Evolutionary conservation across 2,888 invertebrate species (phyloP).

Genomic region (Dicranocentrus wangi): DNA sequence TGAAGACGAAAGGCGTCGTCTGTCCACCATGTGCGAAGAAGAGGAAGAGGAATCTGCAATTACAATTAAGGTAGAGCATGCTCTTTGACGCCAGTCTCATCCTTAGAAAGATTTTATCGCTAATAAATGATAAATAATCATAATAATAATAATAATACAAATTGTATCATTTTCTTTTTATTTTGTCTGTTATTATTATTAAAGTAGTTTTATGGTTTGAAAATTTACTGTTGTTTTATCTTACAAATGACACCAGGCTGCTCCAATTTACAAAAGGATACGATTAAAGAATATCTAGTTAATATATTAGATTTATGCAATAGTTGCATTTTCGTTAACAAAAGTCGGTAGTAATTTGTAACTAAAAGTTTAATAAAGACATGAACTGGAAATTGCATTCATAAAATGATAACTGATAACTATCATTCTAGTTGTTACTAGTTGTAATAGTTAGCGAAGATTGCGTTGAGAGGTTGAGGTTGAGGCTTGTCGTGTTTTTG

Average conservation of each 20-base stretch:
- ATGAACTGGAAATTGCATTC: too few species aligned
- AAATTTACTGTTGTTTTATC: slow-evolving; percentile 18
- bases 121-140: slow-evolving; percentile 16
- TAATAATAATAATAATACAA: background rate
- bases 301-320: background rate
- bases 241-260: slow-evolving; percentile 39
- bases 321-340: slow-evolving; percentile 1
- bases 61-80: slow-evolving; percentile 79
- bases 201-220: slow-evolving; percentile 11
- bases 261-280: slow-evolving; percentile 32
- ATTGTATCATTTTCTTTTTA: slow-evolving; percentile 20
- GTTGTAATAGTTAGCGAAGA: too few species aligned
- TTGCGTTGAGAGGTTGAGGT: too few species aligned
- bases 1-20: slow-evolving; percentile 79
- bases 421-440: too few species aligned
- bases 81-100: slow-evolving; percentile 66
- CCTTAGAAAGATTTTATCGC: slow-evolving; percentile 44
- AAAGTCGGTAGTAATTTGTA: background rate
- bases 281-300: background rate
- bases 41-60: slow-evolving; percentile 84
- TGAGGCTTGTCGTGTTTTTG: too few species aligned
- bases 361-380: background rate
- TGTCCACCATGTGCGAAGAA: slow-evolving; percentile 90
- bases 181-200: slow-evolving; percentile 18
- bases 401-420: too few species aligned